Conservation (phyloP, 2,888 invertebrate genomes). For the Drosophila neoperkinsi region DNA sequence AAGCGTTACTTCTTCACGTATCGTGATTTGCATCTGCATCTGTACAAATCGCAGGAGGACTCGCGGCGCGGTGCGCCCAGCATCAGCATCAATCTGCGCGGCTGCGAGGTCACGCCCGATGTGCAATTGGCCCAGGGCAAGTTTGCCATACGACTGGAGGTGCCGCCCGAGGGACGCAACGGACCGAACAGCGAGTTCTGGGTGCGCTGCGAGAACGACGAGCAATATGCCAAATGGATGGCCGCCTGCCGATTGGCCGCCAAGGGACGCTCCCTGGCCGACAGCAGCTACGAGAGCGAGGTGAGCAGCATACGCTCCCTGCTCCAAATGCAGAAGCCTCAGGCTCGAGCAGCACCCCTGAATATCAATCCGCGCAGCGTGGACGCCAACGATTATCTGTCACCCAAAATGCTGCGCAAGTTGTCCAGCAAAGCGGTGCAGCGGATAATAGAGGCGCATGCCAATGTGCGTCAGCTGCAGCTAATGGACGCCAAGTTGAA, state of each 20-base stretch:
- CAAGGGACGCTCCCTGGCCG: conserved; percentile 98
- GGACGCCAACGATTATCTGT: conserved; percentile 95
- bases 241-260: conserved; percentile 98
- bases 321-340: conserved; percentile 93
- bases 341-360: conserved; percentile 91
- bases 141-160: conserved; percentile 97
- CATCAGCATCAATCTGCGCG: conserved; percentile 92
- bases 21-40: conserved; percentile 94
- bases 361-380: conserved; percentile 90
- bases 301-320: conserved; percentile 94
- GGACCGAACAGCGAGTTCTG: conserved; percentile 98
- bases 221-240: conserved; percentile 99
- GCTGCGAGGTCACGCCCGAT: conserved; percentile 99
- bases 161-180: conserved; percentile 97
- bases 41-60: conserved; percentile 94
- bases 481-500: conserved; percentile 98
- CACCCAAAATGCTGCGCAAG: conserved; percentile 94
- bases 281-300: conserved; percentile 96
- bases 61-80: conserved; percentile 89
- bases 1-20: conserved; percentile 99
- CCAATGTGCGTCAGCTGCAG: conserved; percentile 96
- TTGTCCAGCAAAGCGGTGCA: conserved; percentile 94
- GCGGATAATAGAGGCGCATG: conserved; percentile 97
- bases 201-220: conserved; percentile 97
- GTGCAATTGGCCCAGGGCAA: conserved; percentile 96